Evolutionary conservation across 2,113 vertebrate species (phyloP).

Genomic region (Gavia stellata): DNA sequence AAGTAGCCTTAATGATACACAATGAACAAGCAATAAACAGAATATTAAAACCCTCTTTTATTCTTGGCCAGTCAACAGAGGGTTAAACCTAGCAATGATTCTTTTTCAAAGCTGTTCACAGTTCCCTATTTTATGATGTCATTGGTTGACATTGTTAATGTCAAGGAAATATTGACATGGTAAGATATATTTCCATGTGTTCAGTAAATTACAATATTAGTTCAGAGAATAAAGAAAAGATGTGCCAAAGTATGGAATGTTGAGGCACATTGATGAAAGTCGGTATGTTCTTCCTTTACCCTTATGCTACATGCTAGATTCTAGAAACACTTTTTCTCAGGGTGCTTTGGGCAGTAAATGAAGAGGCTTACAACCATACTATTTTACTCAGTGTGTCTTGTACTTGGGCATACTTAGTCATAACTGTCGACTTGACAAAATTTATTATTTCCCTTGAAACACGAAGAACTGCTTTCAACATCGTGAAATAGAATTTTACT

Average conservation of each 20-base stretch:
- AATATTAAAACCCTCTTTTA: neutral
- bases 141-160: neutral
- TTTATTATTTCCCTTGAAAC: neutral
- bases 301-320: neutral
- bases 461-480: neutral
- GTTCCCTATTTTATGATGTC: neutral
- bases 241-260: neutral
- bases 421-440: neutral
- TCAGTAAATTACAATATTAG: neutral
- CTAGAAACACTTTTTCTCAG: neutral
- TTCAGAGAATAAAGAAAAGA: neutral
- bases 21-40: neutral
- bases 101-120: neutral
- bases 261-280: rapidly evolving
- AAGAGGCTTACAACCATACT: neutral
- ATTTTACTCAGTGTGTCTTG: neutral
- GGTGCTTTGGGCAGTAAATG: neutral
- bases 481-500: neutral
- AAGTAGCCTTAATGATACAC: neutral
- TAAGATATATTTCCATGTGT: neutral
- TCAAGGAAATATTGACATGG: neutral
- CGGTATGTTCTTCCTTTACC: neutral
- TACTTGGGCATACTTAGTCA: neutral
- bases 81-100: neutral
- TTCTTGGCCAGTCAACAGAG: neutral